These are phyloP conservation scores for Eupeodes corollae DNA, from an alignment of 1,140 invertebrate species.

Conservation along the genomic window DNA sequence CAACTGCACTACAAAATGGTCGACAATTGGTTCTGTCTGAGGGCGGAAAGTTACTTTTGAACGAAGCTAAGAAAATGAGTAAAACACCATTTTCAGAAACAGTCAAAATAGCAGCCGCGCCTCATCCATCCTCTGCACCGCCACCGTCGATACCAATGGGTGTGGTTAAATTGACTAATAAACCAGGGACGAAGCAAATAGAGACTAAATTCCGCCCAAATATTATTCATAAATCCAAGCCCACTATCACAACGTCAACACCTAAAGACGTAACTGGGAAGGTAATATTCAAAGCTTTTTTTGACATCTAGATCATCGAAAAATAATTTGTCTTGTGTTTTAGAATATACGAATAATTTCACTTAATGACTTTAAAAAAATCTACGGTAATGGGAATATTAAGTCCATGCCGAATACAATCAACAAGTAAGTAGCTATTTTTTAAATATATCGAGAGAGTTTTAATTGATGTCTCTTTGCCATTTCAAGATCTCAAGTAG, in stretches of 20 bases:
- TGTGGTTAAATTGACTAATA: no score
- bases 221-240: slow-evolving; percentile 25
- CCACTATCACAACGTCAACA: slow-evolving; percentile 12
- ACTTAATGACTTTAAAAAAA: slow-evolving; percentile 31
- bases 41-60: slow-evolving; percentile 63
- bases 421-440: no score
- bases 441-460: no score
- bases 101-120: not conserved
- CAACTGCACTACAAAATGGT: slow-evolving; percentile 67
- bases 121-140: slow-evolving; percentile 5
- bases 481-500: no score
- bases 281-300: slow-evolving; percentile 6
- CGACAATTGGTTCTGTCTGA: slow-evolving; percentile 67
- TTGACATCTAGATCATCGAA: not conserved
- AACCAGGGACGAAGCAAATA: no score
- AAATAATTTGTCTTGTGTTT: not conserved
- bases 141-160: no score
- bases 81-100: no score
- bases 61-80: slow-evolving; percentile 35
- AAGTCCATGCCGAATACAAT: slow-evolving; percentile 13
- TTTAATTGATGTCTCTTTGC: no score
- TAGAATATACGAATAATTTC: slow-evolving; percentile 34
- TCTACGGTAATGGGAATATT: slow-evolving; percentile 20
- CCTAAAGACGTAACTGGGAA: slow-evolving; percentile 18
- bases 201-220: slow-evolving; percentile 7